Conservation (phyloP, 2,797 vertebrate species). For the Tokudaia tokunoshimensis region DNA sequence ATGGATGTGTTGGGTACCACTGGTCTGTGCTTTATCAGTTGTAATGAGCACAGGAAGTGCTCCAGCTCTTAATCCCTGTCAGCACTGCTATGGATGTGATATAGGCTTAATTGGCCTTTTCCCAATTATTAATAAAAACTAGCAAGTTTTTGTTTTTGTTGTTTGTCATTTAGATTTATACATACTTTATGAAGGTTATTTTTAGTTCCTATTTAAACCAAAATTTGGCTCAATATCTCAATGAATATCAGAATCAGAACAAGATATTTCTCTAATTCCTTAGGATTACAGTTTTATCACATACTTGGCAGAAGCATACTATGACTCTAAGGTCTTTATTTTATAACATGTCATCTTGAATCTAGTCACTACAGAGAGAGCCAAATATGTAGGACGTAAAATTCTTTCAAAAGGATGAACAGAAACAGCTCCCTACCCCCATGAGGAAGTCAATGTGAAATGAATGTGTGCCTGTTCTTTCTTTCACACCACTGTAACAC, state of each 20-base stretch:
- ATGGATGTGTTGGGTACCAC: background rate
- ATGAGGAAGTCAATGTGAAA: conserved; percentile 24
- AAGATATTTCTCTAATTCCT: background rate
- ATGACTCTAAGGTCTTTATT: conserved; percentile 16
- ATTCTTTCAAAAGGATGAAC: conserved; percentile 1
- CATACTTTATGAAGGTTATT: conserved; percentile 30
- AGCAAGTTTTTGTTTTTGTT: background rate
- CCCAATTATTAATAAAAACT: background rate
- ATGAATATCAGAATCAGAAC: background rate
- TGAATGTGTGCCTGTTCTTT: background rate
- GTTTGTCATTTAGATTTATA: conserved; percentile 39
- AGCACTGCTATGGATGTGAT: background rate
- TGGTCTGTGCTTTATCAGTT: background rate
- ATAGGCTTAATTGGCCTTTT: conserved; percentile 9
- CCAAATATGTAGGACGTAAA: background rate
- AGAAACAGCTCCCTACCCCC: background rate
- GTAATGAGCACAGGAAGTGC: background rate
- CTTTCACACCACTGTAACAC: background rate
- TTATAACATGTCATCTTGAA: conserved; percentile 24
- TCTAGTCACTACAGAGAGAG: conserved; percentile 30
- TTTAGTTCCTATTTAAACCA: background rate
- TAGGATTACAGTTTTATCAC: conserved; percentile 5
- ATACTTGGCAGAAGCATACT: background rate
- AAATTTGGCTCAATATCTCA: conserved; percentile 30
- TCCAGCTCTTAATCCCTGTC: background rate